Base-by-base conservation (phyloP, 2,888 invertebrate species). In the Buathra laborator region DNA sequence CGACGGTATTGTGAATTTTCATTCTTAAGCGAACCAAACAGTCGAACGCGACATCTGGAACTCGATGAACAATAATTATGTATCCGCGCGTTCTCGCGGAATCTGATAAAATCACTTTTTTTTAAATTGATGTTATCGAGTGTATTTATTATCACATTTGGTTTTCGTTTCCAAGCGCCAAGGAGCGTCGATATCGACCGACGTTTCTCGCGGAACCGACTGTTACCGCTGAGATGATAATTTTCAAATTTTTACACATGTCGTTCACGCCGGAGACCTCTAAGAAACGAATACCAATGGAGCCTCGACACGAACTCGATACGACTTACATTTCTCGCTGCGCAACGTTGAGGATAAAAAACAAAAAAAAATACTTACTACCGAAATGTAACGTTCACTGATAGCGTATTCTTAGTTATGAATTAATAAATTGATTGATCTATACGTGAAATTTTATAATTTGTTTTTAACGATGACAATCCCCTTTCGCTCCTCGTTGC, bases 351-450 rank as follows among this genome's bases (percentile, higher is more conserved):
- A 72, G 76, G 76, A 80, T 83, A 59, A 66, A 37, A 19, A 68
- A 32, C 14, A 71, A 70, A 56, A 43, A 43, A 75, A 78, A 68
- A 68, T 62, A 85, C 67, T 75, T 76, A 85, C 71, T 85, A 85
- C 79, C 79, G 46, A 85, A 82, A 84, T 85, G 85, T 86, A 85
- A 78, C 68, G 84, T 86, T 82, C 79, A 82, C 76, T 67, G 59
- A 82, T 86, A 85, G 82, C 85, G 64, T 76, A 79, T 59, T 56
- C 68, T 78, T 82, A 81, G 86, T 81, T 86, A 86, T 83, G 85
- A 84, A 81, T 77, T 83, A 86, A 86, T 86, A 86, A 86, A 83
- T 86, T 81, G 81, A 86, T 86, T 86, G 78, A 86, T 84, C 85
- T 85, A 85, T 29, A 80, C 16, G 29, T 59, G 1, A 29, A 29